Conservation (phyloP, 2,113 vertebrate genomes). For the Mastomys coucha region DNA sequence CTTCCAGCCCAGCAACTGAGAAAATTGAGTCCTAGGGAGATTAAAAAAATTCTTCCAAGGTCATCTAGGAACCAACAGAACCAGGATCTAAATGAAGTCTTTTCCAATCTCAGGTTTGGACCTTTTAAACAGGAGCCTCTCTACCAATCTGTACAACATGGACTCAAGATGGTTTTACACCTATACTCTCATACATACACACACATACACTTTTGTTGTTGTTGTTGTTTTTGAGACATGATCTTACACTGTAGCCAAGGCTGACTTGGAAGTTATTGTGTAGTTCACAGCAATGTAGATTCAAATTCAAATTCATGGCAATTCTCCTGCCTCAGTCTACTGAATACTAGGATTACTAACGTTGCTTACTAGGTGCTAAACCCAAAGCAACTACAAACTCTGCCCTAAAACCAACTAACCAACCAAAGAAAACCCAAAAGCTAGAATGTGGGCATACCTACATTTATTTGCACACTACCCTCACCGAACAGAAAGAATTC, state of each 20-base stretch:
- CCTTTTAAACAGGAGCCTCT: background rate
- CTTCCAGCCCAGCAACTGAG: background rate
- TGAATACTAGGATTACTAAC: background rate
- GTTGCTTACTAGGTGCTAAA: background rate
- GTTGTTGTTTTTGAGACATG: background rate
- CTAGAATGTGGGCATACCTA: no score
- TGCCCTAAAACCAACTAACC: background rate
- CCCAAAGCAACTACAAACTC: background rate
- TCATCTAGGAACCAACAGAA: background rate
- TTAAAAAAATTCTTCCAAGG: background rate
- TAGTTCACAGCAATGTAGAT: background rate
- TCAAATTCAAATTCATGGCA: background rate
- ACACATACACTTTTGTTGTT: background rate
- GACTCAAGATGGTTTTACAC: background rate
- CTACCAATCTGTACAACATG: no score
- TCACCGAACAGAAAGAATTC: conserved; percentile 32
- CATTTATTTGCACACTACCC: background rate
- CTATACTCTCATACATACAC: background rate
- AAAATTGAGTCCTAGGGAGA: background rate
- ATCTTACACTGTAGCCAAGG: background rate
- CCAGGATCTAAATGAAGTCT: background rate
- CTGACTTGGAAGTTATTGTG: background rate
- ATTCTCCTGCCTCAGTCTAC: background rate
- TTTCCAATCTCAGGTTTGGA: background rate
- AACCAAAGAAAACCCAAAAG: background rate